Conservation (phyloP, 2,888 invertebrate genomes). For the Luffia ferchaultella region DNA sequence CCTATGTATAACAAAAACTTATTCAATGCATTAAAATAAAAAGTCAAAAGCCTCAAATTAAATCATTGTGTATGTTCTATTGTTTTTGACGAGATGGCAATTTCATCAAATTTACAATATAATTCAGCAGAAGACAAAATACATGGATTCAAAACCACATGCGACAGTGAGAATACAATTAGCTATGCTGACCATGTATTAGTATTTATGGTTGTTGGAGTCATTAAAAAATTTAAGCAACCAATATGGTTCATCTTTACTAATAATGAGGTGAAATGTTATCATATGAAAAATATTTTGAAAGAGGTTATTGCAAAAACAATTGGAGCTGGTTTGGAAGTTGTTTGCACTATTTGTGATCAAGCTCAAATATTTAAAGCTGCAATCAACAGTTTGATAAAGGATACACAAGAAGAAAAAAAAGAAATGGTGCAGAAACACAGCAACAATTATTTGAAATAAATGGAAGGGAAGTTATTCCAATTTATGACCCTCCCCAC, state of each 20-base stretch:
- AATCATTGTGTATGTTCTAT: conserved; percentile 10
- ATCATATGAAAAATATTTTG: conserved; percentile 17
- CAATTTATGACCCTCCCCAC: conserved; percentile 19
- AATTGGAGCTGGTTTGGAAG: conserved; percentile 14
- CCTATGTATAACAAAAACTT: conserved; percentile 15
- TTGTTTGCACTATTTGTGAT: conserved; percentile 19
- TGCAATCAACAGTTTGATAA: conserved; percentile 15
- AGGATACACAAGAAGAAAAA: conserved; percentile 14
- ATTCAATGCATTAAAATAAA: conserved; percentile 11
- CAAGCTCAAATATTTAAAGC: conserved; percentile 19
- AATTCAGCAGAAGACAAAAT: conserved; percentile 7
- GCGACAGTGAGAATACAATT: conserved; percentile 2
- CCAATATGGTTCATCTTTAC: conserved; percentile 18
- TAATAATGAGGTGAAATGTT: conserved; percentile 15
- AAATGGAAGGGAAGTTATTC: neutral
- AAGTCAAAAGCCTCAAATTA: conserved; percentile 5
- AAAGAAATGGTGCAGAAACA: conserved; percentile 7
- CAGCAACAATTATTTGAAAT: neutral
- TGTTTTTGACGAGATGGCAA: conserved; percentile 7
- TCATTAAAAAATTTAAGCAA: conserved; percentile 14
- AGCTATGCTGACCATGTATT: conserved; percentile 10
- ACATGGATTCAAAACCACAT: neutral
- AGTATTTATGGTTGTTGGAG: conserved; percentile 14
- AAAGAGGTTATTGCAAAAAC: conserved; percentile 13
- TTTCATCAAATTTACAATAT: conserved; percentile 9